These are phyloP conservation scores for Apantesis nais DNA, from an alignment of 2,888 invertebrate species.

Conservation along the genomic window DNA sequence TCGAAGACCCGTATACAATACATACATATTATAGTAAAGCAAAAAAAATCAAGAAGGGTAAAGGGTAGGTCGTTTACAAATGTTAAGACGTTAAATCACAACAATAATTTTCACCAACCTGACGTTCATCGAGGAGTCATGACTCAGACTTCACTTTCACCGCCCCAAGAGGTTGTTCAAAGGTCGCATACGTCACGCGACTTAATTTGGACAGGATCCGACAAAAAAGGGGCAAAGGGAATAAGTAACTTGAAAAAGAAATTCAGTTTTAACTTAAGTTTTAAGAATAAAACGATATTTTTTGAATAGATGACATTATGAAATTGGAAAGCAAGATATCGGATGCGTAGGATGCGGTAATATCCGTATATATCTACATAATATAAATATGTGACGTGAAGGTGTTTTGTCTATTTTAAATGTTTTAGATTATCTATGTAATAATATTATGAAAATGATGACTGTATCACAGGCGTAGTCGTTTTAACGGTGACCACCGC, in stretches of 20 bases:
- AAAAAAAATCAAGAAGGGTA: neutral
- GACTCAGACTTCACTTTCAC: slow-evolving; percentile 80
- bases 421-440: neutral
- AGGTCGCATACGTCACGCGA: slow-evolving; percentile 35
- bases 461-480: neutral
- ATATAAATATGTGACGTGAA: neutral
- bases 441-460: neutral
- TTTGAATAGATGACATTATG: neutral
- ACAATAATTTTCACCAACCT: slow-evolving; percentile 52
- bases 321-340: neutral
- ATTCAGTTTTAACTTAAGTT: neutral
- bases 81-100: slow-evolving; percentile 20
- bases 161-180: slow-evolving; percentile 45
- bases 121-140: slow-evolving; percentile 64
- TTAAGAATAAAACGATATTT: too few relatives aligned
- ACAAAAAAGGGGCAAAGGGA: neutral
- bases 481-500: neutral
- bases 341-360: neutral
- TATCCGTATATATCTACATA: neutral
- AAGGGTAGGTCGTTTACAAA: neutral
- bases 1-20: neutral
- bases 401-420: neutral
- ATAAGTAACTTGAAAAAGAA: neutral
- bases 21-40: neutral
- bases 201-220: slow-evolving; percentile 18